Conservation (phyloP, 30 jellyfish, hydroid and myxozoan species). For the Turritopsis rubra region DNA sequence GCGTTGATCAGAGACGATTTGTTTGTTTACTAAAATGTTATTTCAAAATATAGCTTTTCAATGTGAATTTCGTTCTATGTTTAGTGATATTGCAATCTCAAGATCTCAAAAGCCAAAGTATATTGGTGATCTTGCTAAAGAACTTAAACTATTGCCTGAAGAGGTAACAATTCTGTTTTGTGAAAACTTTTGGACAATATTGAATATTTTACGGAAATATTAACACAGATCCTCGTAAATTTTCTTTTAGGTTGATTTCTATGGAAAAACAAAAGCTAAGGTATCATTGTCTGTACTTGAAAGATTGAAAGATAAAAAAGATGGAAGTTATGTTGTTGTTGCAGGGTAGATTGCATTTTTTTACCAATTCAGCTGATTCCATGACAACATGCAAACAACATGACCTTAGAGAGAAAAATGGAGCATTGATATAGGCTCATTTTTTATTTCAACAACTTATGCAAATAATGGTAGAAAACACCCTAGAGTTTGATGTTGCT, state of each 20-base stretch:
- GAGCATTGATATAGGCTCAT: too few relatives aligned
- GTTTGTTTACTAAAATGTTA: too few relatives aligned
- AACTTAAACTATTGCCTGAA: constrained; percentile 60
- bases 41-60: too few relatives aligned
- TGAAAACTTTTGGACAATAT: too few relatives aligned
- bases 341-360: constrained; percentile 64
- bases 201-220: too few relatives aligned
- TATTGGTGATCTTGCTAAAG: constrained; percentile 72
- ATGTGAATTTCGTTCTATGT: not conserved
- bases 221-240: not conserved
- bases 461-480: too few relatives aligned
- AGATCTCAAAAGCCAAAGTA: constrained; percentile 76
- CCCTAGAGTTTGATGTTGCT: too few relatives aligned
- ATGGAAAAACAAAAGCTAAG: constrained; percentile 90
- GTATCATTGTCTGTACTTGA: constrained; percentile 65
- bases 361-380: too few relatives aligned
- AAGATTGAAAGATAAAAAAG: constrained; percentile 56
- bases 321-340: constrained; percentile 95
- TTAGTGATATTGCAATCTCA: constrained; percentile 80
- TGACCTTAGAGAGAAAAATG: too few relatives aligned
- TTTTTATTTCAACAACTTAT: too few relatives aligned
- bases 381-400: too few relatives aligned
- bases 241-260: constrained; percentile 55
- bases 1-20: too few relatives aligned
- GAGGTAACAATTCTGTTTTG: constrained; percentile 47